Evolutionary conservation across 2,888 invertebrate species (phyloP), one percentile per base, ranked within the genome.

Genomic region (Elegia similella): DNA sequence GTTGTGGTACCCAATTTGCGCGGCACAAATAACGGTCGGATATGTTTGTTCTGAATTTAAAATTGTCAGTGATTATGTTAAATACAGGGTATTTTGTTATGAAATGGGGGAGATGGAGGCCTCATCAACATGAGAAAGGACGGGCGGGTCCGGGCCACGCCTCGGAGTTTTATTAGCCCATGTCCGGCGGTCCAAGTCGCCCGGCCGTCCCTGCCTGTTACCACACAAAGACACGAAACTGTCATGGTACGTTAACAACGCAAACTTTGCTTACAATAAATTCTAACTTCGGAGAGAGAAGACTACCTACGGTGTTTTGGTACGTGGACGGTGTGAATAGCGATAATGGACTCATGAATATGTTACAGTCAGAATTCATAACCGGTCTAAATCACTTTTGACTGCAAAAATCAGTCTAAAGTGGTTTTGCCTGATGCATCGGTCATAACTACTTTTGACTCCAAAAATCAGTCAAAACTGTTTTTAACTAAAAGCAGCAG

Each of bases 101-200:
- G 42, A 56, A 55, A 42, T 17, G 38, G 55, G 55, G 46, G 12
- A 38, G 38, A 30, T 13, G 34, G 47, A 23, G 56, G 29, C 65
- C 81, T 83, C 80, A 87, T 85, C 85, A 85, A 78, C 86, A 87
- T 84, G 75, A 84, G 79, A 86, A 84, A 84, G 84, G 80, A 66
- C 67, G 70, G 69, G 63, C 70, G 68, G 61, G 65, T 62, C 63
- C 61, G 62, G 57, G 66, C 66, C 73, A 80, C 87, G 86, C 88
- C 88, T 80, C 67, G 64, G 61, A 78, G 80, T 84, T 88, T 87
- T 87, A 88, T 87, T 86, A 81, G 77, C 69, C 70, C 72, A 63
- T 66, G 72, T 68, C 69, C 75, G 65, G 62, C 64, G 63, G 66
- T 67, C 72, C 66, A 67, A 68, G 67, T 68, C 62, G 64, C 29